Conservation (phyloP, 2,888 invertebrate species). For the Spilosoma lubricipeda region DNA sequence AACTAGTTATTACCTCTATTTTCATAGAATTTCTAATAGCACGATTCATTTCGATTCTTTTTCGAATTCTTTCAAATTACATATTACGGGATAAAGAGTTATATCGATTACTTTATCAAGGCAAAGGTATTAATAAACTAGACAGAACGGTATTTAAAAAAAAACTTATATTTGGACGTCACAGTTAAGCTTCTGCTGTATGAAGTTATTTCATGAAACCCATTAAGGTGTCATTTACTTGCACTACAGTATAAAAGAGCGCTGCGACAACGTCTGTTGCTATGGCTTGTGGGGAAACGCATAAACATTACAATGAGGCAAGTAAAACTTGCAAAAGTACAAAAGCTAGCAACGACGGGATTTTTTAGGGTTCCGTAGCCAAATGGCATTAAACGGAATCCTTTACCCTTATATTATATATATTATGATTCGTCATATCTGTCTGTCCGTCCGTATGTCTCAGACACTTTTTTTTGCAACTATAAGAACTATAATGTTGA, state of each 20-base stretch:
- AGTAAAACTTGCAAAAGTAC: not conserved
- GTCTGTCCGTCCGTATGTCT: no score
- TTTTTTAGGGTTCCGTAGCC: not conserved
- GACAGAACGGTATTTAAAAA: not conserved
- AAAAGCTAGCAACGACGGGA: not conserved
- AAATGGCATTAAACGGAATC: no score
- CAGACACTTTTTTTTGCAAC: no score
- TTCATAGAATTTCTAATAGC: slow-evolving; percentile 33
- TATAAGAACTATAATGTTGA: no score
- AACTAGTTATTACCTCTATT: slow-evolving; percentile 62
- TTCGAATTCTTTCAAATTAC: slow-evolving; percentile 1
- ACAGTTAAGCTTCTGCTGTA: not conserved
- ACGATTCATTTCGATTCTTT: slow-evolving; percentile 14
- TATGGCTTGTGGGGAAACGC: no score
- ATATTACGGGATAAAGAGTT: not conserved
- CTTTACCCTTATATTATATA: no score
- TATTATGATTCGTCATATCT: no score
- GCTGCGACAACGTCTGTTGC: not conserved
- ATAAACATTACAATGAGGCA: slow-evolving; percentile 13
- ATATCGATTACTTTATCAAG: not conserved
- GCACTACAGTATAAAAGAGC: not conserved
- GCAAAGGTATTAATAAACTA: not conserved
- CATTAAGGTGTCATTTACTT: not conserved
- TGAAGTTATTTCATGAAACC: not conserved
- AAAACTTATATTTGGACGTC: not conserved